Evolutionary conservation across 2,797 vertebrate species (phyloP).

Genomic region (Pantherophis vulpinus): DNA sequence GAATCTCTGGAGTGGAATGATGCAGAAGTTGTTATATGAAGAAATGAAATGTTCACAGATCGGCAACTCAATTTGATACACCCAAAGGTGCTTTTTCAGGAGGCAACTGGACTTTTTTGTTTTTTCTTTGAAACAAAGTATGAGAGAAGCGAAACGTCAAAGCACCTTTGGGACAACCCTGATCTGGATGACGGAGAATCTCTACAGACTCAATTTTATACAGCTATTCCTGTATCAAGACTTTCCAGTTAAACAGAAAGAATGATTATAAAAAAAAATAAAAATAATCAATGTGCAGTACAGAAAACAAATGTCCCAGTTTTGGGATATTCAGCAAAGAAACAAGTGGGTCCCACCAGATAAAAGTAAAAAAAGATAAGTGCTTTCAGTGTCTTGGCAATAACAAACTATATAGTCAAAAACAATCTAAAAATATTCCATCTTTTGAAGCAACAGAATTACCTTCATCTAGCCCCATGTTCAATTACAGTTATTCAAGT

Average conservation of each 20-base stretch:
- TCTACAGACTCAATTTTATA: background rate
- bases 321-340: constrained; percentile 10
- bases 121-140: no score
- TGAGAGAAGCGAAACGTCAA: no score
- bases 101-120: no score
- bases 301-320: constrained; percentile 25
- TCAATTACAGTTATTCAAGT: constrained; percentile 35
- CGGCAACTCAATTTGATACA: background rate
- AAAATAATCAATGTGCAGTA: constrained; percentile 18
- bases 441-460: constrained; percentile 30
- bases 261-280: background rate
- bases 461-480: constrained; percentile 37
- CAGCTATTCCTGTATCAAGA: background rate
- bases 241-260: background rate
- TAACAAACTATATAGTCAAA: constrained; percentile 23
- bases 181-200: background rate
- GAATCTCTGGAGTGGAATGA: background rate
- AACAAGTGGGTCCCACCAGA: constrained; percentile 23
- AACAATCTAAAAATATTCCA: constrained; percentile 33
- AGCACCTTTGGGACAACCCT: no score
- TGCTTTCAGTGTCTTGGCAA: constrained; percentile 1
- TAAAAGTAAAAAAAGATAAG: constrained; percentile 16
- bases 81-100: no score
- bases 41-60: background rate
- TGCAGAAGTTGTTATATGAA: background rate